Evolutionary conservation across 2,797 vertebrate species (phyloP).

Genomic region (Pangasius krempfi): DNA sequence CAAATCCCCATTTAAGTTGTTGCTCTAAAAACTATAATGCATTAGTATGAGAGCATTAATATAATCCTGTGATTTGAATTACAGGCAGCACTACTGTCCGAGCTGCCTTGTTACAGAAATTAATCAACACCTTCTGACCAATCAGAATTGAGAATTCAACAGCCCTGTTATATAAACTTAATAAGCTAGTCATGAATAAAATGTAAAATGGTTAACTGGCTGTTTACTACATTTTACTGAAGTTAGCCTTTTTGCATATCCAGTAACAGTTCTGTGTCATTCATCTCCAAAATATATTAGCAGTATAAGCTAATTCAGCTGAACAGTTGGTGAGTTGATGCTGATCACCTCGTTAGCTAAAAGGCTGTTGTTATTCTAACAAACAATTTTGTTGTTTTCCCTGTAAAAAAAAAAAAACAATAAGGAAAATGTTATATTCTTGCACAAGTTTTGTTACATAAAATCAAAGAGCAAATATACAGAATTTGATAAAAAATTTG

Average conservation of each 20-base stretch:
- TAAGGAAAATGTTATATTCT: too few species aligned
- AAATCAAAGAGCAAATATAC: too few species aligned
- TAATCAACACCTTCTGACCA: not conserved
- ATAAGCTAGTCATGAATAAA: not conserved
- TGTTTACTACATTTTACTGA: too few species aligned
- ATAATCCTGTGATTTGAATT: not conserved
- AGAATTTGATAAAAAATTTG: not conserved
- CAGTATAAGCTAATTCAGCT: not conserved
- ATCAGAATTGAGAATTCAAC: not conserved
- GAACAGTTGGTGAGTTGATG: not conserved
- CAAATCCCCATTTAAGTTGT: not conserved
- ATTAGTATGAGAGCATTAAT: not conserved
- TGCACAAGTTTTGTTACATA: too few species aligned
- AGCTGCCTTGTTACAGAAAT: too few species aligned
- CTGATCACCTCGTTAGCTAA: not conserved
- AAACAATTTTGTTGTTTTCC: too few species aligned
- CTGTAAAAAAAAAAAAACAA: too few species aligned
- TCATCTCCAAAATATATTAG: not conserved
- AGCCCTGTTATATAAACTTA: not conserved
- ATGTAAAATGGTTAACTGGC: too few species aligned
- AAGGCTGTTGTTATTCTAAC: not conserved
- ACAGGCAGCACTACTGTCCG: not conserved
- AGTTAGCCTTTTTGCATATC: too few species aligned
- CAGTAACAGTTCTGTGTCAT: not conserved
- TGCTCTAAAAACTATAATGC: not conserved